phyloP scores from a whole-genome alignment of 2,888 invertebrate species.

The Tachina grossa region DNA sequence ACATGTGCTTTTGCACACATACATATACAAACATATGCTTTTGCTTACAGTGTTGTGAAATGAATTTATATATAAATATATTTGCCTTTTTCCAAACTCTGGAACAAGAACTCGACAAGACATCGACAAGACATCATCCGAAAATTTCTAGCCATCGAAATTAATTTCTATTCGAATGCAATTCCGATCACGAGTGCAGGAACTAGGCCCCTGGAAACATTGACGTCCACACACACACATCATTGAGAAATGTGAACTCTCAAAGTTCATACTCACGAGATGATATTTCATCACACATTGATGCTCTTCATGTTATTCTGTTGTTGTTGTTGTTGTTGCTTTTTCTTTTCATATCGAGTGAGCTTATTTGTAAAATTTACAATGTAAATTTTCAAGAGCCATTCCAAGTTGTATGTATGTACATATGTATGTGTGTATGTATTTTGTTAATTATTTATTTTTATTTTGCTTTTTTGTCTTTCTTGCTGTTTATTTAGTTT shows the following conservation, averaged over 20 bases:
- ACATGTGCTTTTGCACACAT: too few species aligned
- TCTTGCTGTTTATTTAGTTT: constrained; percentile 15
- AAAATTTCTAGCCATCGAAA: too few species aligned
- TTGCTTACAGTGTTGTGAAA: too few species aligned
- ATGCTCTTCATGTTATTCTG: constrained; percentile 5
- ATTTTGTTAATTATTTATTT: constrained; percentile 14
- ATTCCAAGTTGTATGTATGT: constrained; percentile 38
- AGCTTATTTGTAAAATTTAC: constrained; percentile 53
- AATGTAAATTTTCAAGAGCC: constrained; percentile 35
- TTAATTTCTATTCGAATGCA: too few species aligned
- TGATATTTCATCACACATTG: constrained; percentile 12
- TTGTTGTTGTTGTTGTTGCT: constrained; percentile 19
- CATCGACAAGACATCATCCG: too few species aligned
- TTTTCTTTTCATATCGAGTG: not conserved
- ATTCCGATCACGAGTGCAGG: too few species aligned
- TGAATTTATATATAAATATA: too few species aligned
- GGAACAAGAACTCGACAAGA: too few species aligned
- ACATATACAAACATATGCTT: too few species aligned
- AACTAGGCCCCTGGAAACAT: too few species aligned
- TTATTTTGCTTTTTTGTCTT: not conserved
- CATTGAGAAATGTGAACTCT: constrained; percentile 11
- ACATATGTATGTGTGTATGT: constrained; percentile 37
- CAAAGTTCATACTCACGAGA: constrained; percentile 55
- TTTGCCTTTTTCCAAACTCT: too few species aligned
- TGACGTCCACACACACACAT: not conserved